Evolutionary conservation across 2,797 vertebrate species (phyloP).

Genomic region (Alcedo quadribrachys): DNA sequence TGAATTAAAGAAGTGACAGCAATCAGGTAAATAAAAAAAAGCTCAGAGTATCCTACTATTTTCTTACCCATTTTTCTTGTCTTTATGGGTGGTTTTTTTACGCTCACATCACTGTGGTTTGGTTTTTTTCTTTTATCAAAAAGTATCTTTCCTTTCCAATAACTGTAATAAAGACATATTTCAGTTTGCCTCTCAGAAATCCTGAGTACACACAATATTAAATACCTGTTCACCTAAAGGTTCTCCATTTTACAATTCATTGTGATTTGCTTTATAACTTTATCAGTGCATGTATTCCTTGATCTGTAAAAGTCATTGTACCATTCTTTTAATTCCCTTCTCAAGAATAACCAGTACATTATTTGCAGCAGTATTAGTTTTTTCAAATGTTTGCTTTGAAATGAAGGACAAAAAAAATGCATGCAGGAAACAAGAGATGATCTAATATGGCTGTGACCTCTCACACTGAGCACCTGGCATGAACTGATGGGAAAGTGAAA

Average conservation of each 20-base stretch:
- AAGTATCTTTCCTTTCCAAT: not conserved
- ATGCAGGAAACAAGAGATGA: conserved; percentile 2
- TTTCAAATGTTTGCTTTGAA: not conserved
- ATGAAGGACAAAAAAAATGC: not conserved
- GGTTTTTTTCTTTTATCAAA: not conserved
- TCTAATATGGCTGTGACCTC: not conserved
- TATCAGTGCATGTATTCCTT: not conserved
- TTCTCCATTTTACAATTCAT: not conserved
- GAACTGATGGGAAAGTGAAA: not conserved
- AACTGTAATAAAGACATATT: not conserved
- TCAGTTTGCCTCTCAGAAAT: not conserved
- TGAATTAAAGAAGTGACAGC: not conserved
- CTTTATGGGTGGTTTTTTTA: not conserved
- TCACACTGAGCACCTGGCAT: not conserved
- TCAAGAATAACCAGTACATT: not conserved
- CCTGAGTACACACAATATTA: not conserved
- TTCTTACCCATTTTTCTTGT: not conserved
- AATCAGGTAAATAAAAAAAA: not conserved
- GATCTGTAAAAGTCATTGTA: not conserved
- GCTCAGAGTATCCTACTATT: not conserved
- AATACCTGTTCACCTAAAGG: not conserved
- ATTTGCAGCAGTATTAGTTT: not conserved
- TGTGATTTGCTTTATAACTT: conserved; percentile 25
- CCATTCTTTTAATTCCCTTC: conserved; percentile 32
- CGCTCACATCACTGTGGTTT: accelerated